Evolutionary conservation across 2,113 vertebrate species (phyloP), one percentile per base, ranked within the genome.

Genomic region (Channa argus): DNA sequence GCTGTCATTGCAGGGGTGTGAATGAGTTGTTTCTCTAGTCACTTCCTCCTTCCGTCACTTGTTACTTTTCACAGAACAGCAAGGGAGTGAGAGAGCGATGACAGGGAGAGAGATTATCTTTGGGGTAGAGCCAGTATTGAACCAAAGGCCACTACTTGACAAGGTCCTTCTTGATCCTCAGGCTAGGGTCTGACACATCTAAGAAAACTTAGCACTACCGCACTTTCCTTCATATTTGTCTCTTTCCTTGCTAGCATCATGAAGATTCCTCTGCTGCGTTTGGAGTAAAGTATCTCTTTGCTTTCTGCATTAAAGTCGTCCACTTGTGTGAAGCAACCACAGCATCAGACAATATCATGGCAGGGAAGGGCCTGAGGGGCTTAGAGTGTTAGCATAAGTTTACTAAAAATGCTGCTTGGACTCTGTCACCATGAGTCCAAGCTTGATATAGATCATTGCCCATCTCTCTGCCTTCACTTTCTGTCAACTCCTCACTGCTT

Each of bases 1-100:
- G 77, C 69, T 83, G 79, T 81, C 80, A 87, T 66, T 58, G 66
- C 74, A 86, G 68, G 83, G 84, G 78, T 89, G 89, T 86, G 66
- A 90, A 88, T 87, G 78, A 91, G 50, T 89, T 46, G 73, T 83
- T 91, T 89, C 86, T 89, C 89, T 91, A 91, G 89, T 88, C 87
- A 90, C 78, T 93, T 92, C 89, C 91, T 91, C 81, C 82, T 88
- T 83, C 72, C 51, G 41, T 69, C 66, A 68, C 54, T 84, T 34
- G 34, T 52, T 67, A 33, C 71, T 86, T 84, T 85, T 88, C 87
- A 85, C 80, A 79, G 64, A 89, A 71, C 61, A 68, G 64, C 15
- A 11, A 82, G 72, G 71, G 56, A 67, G 85, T 38, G 3, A 72
- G 34, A 49, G 34, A 49, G 66, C 24, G 43, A 76, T 65, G 80